A percentile compares a stretch with the other conserved stretches of the same genome.
Conservation (phyloP, 2,797 vertebrate genomes). For the Pempheris klunzingeri region DNA sequence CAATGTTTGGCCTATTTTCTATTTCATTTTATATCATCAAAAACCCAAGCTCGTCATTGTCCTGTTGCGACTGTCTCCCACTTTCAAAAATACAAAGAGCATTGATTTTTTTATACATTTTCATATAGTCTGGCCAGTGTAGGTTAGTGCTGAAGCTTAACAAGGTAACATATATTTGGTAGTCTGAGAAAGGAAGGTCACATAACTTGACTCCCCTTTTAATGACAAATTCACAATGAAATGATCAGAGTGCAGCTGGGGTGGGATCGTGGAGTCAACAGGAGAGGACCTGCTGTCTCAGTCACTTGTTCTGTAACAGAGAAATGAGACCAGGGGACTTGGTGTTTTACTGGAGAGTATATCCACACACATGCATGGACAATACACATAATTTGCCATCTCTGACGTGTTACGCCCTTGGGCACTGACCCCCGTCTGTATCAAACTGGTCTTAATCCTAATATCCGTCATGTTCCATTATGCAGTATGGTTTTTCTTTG, state of each 20-base stretch:
- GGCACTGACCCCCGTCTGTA: slow-evolving; percentile 30
- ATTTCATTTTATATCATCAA: slow-evolving; percentile 16
- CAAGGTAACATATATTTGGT: slow-evolving; percentile 34
- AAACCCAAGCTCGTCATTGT: slow-evolving; percentile 3
- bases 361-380: slow-evolving; percentile 6
- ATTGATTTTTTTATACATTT: not conserved
- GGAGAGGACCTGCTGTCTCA: slow-evolving; percentile 8
- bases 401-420: slow-evolving; percentile 16
- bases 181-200: slow-evolving; percentile 46
- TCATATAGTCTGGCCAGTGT: not conserved
- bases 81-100: slow-evolving; percentile 12
- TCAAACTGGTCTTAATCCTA: slow-evolving; percentile 38
- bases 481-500: slow-evolving; percentile 22
- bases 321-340: not conserved
- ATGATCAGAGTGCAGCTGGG: slow-evolving; percentile 3
- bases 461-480: slow-evolving; percentile 57
- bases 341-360: not conserved
- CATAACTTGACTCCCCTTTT: slow-evolving; percentile 43
- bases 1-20: slow-evolving; percentile 20
- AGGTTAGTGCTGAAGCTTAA: slow-evolving; percentile 15
- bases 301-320: not conserved
- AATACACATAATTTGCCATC: not conserved
- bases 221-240: slow-evolving; percentile 26
- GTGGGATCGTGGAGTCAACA: not conserved
- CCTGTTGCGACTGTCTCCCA: not conserved